Evolutionary conservation across 92 coral and sea anemone genomes (phyloP).

Genomic region (Nematostella vectensis): DNA sequence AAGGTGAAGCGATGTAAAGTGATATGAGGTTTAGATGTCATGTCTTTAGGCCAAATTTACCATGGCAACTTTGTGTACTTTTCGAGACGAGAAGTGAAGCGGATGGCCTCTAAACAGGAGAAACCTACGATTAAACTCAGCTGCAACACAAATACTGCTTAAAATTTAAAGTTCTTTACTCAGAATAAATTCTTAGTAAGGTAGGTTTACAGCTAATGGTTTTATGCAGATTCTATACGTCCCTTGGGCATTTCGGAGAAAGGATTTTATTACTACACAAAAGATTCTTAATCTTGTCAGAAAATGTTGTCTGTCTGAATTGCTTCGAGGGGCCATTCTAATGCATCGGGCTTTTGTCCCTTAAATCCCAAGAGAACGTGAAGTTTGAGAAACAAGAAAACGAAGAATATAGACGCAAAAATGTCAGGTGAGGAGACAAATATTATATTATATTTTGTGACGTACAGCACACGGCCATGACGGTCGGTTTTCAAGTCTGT

Average conservation of each 20-base stretch:
- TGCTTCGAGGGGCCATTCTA: constrained; percentile 1
- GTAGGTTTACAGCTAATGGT: too few relatives aligned
- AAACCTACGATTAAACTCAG: too few relatives aligned
- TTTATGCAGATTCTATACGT: too few relatives aligned
- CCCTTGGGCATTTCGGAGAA: neutral
- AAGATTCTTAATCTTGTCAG: neutral
- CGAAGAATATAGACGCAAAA: neutral
- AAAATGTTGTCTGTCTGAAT: neutral
- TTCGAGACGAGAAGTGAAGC: too few relatives aligned
- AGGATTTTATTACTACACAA: neutral
- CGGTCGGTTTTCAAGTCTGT: too few relatives aligned
- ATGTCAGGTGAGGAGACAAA: neutral
- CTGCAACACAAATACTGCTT: too few relatives aligned
- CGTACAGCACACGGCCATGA: too few relatives aligned
- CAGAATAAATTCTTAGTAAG: too few relatives aligned
- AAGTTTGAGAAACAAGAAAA: neutral
- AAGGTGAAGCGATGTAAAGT: constrained; percentile 4
- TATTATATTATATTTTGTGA: too few relatives aligned
- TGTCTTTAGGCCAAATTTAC: neutral
- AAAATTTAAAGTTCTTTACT: too few relatives aligned
- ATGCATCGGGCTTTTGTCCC: constrained; percentile 4
- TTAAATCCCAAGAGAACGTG: neutral
- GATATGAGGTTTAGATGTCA: constrained; percentile 4
- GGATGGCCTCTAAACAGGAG: too few relatives aligned
- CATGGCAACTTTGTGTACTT: constrained; percentile 9